phyloP scores from a whole-genome alignment of 37 sponge, comb jelly and placozoan species.

The Diacarnus erythraeanus region DNA sequence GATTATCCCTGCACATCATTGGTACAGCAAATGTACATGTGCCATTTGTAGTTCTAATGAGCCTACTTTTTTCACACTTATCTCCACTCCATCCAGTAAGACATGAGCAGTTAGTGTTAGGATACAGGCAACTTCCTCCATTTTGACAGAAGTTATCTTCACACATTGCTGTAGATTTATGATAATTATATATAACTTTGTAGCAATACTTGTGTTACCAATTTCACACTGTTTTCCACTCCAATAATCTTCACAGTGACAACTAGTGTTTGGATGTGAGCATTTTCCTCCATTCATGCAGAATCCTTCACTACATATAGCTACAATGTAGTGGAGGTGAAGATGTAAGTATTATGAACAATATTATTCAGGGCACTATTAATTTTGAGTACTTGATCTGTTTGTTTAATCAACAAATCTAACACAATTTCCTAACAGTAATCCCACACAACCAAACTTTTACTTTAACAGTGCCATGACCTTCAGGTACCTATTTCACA shows the following conservation, averaged over 20 bases:
- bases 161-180: background rate
- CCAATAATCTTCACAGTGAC: too few relatives aligned
- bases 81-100: background rate
- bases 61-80: background rate
- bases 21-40: background rate
- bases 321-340: too few relatives aligned
- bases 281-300: background rate
- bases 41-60: background rate
- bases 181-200: too few relatives aligned
- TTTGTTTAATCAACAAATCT: too few relatives aligned
- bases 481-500: background rate
- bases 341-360: too few relatives aligned
- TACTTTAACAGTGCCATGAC: too few relatives aligned
- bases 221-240: background rate
- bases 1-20: background rate
- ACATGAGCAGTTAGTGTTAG: background rate
- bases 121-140: background rate
- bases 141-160: background rate
- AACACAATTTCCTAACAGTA: too few relatives aligned
- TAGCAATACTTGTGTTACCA: background rate
- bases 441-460: too few relatives aligned
- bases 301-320: background rate
- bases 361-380: too few relatives aligned
- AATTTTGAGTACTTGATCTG: too few relatives aligned
- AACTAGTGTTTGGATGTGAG: background rate